These are phyloP conservation scores for Poecilia picta DNA, from an alignment of 2,797 vertebrate species.

Conservation along the genomic window DNA sequence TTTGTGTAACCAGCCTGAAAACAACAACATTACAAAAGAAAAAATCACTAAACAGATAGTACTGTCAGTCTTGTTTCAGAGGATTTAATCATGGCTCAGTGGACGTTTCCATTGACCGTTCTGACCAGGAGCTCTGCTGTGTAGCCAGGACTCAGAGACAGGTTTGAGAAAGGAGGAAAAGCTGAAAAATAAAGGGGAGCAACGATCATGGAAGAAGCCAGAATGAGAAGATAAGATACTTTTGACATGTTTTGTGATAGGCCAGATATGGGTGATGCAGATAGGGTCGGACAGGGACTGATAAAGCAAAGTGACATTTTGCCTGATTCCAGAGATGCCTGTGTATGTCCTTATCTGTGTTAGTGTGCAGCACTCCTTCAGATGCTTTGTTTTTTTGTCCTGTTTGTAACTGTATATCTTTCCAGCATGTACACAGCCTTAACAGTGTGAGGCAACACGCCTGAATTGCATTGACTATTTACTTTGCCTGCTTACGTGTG, in stretches of 20 bases:
- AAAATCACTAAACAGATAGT: constrained; percentile 12
- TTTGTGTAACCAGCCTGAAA: constrained; percentile 3
- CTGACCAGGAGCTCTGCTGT: constrained; percentile 23
- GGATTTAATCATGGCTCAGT: constrained; percentile 17
- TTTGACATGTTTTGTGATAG: constrained; percentile 61
- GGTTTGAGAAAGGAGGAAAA: constrained; percentile 23
- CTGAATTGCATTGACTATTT: constrained; percentile 26
- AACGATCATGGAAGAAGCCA: constrained; percentile 55
- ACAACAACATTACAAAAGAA: constrained; percentile 1
- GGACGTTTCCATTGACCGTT: constrained; percentile 19
- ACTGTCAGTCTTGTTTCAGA: constrained; percentile 13
- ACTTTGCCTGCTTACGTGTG: constrained; percentile 5
- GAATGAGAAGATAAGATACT: constrained; percentile 48
- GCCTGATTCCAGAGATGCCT: constrained; percentile 66
- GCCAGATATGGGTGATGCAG: constrained; percentile 49
- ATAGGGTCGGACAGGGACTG: constrained; percentile 50
- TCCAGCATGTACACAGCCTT: constrained; percentile 4
- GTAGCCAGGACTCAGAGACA: constrained; percentile 26
- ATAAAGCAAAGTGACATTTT: constrained; percentile 66
- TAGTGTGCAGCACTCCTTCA: constrained; percentile 30
- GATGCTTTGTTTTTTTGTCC: constrained; percentile 23
- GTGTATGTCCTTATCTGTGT: constrained; percentile 62
- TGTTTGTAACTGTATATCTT: constrained; percentile 33
- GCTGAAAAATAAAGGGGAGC: constrained; percentile 71
- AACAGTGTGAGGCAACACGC: constrained; percentile 21